Conservation (phyloP, 1,140 invertebrate genomes). For the Zaprionus inermis region DNA sequence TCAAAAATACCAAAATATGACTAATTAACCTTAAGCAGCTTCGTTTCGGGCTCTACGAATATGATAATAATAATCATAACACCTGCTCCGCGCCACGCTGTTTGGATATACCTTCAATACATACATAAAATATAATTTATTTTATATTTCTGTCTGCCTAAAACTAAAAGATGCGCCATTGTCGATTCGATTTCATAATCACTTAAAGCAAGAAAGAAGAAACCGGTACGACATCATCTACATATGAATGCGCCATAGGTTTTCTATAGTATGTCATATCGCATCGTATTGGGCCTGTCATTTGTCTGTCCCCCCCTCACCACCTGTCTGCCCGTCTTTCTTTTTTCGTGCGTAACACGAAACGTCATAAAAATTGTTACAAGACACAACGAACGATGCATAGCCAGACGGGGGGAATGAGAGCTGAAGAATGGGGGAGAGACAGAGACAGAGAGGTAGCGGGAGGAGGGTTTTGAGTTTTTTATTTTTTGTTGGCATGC, state of each 20-base stretch:
- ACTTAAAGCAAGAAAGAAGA: conserved; percentile 29
- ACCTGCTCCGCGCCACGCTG: conserved; percentile 30
- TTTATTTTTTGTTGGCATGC: conserved; percentile 4
- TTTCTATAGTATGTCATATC: conserved; percentile 38
- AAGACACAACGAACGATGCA: conserved; percentile 42
- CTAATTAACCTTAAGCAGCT: conserved; percentile 76
- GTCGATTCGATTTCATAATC: conserved; percentile 68
- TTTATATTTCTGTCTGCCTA: background rate
- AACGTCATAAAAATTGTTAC: conserved; percentile 73
- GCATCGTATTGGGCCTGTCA: conserved; percentile 21
- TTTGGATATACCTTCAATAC: too few relatives aligned
- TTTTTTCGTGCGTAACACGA: conserved; percentile 57
- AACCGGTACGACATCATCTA: conserved; percentile 39
- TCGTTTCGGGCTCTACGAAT: conserved; percentile 5
- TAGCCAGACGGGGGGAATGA: conserved; percentile 9
- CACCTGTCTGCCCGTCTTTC: background rate
- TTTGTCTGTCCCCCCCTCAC: conserved; percentile 8
- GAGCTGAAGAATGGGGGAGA: background rate
- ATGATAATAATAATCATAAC: conserved; percentile 50
- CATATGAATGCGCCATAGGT: conserved; percentile 45
- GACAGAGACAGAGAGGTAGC: too few relatives aligned
- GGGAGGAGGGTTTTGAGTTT: background rate
- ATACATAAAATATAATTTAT: conserved; percentile 13
- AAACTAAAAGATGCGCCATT: conserved; percentile 10
- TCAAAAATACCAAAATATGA: conserved; percentile 56